Percentiles rank a stretch among this genome's conserved stretches.
These are phyloP conservation scores for Ochropleura leucogaster DNA, from an alignment of 2,888 invertebrate species.

Conservation along the genomic window DNA sequence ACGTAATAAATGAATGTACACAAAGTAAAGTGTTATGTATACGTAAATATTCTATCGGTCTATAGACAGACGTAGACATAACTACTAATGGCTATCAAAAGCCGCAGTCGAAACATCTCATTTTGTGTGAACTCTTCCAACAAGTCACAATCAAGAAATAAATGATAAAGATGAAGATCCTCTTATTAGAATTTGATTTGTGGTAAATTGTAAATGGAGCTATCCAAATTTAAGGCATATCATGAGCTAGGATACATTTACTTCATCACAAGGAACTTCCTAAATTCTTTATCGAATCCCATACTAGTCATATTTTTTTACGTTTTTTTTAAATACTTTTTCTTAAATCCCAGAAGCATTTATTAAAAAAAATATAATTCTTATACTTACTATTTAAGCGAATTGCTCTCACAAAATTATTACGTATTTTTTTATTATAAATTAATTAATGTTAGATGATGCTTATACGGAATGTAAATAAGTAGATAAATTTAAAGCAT, in stretches of 20 bases:
- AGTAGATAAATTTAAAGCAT: constrained; percentile 48
- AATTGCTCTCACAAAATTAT: constrained; percentile 58
- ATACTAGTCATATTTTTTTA: constrained; percentile 62
- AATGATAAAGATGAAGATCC: not conserved
- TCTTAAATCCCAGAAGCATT: constrained; percentile 54
- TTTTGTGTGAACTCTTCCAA: constrained; percentile 1
- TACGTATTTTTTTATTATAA: constrained; percentile 50
- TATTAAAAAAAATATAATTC: constrained; percentile 45
- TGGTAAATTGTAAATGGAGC: constrained; percentile 8
- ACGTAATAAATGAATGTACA: too few species aligned
- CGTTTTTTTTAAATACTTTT: constrained; percentile 20
- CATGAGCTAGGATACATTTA: constrained; percentile 26
- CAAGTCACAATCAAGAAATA: not conserved
- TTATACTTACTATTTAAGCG: constrained; percentile 25
- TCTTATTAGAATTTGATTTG: not conserved
- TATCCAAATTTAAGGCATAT: constrained; percentile 40
- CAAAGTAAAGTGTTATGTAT: constrained; percentile 12
- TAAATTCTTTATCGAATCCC: constrained; percentile 47
- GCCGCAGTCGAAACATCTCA: not conserved
- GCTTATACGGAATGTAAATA: constrained; percentile 60
- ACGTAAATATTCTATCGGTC: constrained; percentile 15
- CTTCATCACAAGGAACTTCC: constrained; percentile 18
- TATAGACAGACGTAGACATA: not conserved
- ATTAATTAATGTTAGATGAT: constrained; percentile 37
- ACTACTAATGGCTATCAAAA: not conserved